phyloP scores from a whole-genome alignment of 2,797 vertebrate species.

The Characodon lateralis region DNA sequence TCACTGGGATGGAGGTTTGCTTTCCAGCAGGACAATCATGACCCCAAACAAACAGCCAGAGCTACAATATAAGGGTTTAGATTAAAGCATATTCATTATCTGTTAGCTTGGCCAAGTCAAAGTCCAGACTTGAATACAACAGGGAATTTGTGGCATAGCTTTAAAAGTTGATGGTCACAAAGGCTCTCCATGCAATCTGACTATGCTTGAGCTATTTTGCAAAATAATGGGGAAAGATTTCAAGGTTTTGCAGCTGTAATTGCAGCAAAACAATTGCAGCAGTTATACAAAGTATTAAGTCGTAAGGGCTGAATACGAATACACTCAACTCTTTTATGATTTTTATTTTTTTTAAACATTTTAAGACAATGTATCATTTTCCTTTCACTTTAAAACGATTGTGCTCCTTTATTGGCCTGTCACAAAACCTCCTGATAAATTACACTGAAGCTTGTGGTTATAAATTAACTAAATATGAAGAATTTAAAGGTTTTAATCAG shows the following conservation, averaged over 20 bases:
- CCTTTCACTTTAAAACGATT: too few species aligned
- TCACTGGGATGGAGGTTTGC: background rate
- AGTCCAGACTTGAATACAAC: background rate
- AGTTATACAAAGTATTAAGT: background rate
- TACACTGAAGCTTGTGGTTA: too few species aligned
- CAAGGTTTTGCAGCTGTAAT: background rate
- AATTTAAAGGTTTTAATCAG: too few species aligned
- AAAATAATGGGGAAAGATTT: background rate
- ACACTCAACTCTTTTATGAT: background rate
- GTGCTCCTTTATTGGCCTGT: too few species aligned
- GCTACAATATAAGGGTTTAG: too few species aligned
- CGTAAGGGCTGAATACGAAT: background rate
- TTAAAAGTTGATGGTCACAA: background rate
- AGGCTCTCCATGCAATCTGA: background rate
- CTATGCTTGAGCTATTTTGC: too few species aligned
- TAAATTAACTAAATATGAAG: too few species aligned
- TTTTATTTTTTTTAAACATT: background rate
- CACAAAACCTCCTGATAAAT: too few species aligned
- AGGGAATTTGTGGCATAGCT: background rate
- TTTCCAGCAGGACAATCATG: background rate
- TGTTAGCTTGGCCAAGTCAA: background rate
- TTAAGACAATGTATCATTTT: background rate
- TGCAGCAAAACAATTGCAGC: background rate
- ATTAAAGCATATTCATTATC: too few species aligned
- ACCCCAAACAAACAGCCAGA: background rate